Percentiles rank a stretch among this genome's conserved stretches.
Conservation (phyloP, 2,888 invertebrate species). For the Tetragonula carbonaria region DNA sequence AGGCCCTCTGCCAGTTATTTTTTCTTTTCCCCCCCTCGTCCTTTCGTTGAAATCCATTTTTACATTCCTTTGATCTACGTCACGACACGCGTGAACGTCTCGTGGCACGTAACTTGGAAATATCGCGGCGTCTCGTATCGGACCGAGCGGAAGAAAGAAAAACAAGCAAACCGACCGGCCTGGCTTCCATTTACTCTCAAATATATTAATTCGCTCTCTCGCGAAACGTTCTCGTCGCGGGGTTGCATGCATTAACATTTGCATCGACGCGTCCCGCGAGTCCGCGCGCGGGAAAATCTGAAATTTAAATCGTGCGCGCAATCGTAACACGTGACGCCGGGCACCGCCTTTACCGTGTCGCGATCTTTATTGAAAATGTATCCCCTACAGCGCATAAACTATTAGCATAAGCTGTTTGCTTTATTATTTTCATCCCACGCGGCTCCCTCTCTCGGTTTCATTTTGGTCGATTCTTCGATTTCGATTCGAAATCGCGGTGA, state of each 20-base stretch:
- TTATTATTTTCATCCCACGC: background rate
- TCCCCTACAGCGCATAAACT: background rate
- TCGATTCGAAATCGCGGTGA: background rate
- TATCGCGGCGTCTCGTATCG: background rate
- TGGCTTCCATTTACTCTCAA: background rate
- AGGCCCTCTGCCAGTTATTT: conserved; percentile 19
- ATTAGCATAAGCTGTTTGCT: background rate
- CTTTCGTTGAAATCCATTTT: conserved; percentile 49
- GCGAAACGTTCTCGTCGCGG: conserved; percentile 21
- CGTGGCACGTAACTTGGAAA: conserved; percentile 1
- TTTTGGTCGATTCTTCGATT: background rate
- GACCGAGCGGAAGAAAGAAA: background rate
- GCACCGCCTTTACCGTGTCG: conserved; percentile 67
- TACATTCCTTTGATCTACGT: conserved; percentile 53
- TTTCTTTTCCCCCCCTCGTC: conserved; percentile 1
- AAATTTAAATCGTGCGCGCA: conserved; percentile 64
- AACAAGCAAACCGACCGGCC: background rate
- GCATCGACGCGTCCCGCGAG: conserved; percentile 35
- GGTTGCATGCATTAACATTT: conserved; percentile 62
- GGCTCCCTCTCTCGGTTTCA: too few species aligned
- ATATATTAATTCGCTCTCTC: conserved; percentile 54
- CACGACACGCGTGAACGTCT: conserved; percentile 20
- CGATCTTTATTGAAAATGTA: conserved; percentile 56
- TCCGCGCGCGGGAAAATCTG: conserved; percentile 49
- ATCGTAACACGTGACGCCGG: conserved; percentile 53